Base-by-base conservation (phyloP, 1,140 invertebrate genomes). In the Ooceraea biroi region DNA sequence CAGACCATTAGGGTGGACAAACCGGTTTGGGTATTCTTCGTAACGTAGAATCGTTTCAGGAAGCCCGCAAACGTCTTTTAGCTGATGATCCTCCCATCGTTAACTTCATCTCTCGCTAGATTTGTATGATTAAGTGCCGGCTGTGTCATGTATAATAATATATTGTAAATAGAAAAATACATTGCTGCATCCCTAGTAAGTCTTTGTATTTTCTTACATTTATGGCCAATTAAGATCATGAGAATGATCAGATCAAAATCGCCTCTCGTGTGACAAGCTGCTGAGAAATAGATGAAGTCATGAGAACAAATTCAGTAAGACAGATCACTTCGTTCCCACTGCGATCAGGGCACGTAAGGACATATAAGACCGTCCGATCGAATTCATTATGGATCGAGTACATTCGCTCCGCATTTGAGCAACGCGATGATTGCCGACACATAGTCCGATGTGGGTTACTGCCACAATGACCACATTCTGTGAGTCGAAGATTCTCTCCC, bases 371-470 rank as follows among this genome's bases (percentile, higher is more conserved):
- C 27, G n/a, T n/a, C 19, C 30, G 27, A 77, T 50, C 60, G 41
- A 36, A 74, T 60, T 22, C 60, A 65, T 77, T 65, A 52, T 50
- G n/a, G 44, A 61, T 52, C 27, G 30, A 77, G 73, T 12, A 77
- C 58, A 50, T 48, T 65, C 60, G 19, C 73, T 77, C 73, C 73
- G 60, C 58, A 77, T 77, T 77, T 65, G 60, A 77, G 22, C 73
- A 65, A 65, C 44, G 22, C 73, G n/a, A 11, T 19, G 27, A 65
- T 50, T 77, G 73, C 27, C 65, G 17, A 19, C 52, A 55, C 73
- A 50, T 50, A 19, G 14, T 46, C 44, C 17, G 46, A 76, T 63
- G 25, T 65, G 22, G 46, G 73, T 77, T 77, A 44, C 46, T 25
- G 27, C 19, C 22, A 22, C 60, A 77, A 65, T 25, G 46, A n/a